Evolutionary conservation across 2,888 invertebrate genomes (phyloP).

Genomic region (Coelopa pilipes): DNA sequence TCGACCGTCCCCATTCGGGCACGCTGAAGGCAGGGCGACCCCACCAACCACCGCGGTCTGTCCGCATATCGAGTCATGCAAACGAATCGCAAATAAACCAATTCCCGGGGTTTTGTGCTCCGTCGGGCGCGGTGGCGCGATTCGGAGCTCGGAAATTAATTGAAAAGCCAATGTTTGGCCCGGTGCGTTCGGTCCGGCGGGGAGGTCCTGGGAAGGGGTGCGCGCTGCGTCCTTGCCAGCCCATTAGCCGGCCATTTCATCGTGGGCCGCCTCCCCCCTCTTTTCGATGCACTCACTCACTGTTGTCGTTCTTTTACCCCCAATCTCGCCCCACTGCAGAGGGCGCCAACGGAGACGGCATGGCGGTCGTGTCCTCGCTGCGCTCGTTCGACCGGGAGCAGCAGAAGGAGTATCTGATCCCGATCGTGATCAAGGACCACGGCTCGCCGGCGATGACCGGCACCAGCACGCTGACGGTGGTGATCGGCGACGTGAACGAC

Average conservation of each 20-base stretch:
- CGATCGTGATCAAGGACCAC: slow-evolving; percentile 96
- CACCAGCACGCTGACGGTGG: slow-evolving; percentile 93
- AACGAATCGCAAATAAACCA: not conserved
- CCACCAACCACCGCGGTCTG: not conserved
- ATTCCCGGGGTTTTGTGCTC: no score
- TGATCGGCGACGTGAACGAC: slow-evolving; percentile 98
- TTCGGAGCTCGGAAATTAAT: no score
- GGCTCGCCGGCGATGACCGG: slow-evolving; percentile 97
- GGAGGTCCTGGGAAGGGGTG: no score
- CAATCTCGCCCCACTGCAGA: slow-evolving; percentile 69
- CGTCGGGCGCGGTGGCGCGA: no score
- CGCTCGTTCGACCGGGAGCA: slow-evolving; percentile 94
- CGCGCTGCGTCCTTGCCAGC: no score
- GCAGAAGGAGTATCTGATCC: slow-evolving; percentile 95
- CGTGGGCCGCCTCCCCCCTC: not conserved
- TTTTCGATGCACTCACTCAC: not conserved
- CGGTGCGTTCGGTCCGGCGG: no score
- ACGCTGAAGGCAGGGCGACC: not conserved
- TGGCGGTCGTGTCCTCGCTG: slow-evolving; percentile 95
- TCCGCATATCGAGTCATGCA: not conserved
- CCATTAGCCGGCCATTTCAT: no score
- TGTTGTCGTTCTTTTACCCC: not conserved
- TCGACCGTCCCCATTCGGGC: no score
- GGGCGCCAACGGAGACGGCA: slow-evolving; percentile 97
- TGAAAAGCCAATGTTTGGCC: no score